Evolutionary conservation across 2,113 vertebrate genomes (phyloP).

Genomic region (Sylvilagus bachmani): DNA sequence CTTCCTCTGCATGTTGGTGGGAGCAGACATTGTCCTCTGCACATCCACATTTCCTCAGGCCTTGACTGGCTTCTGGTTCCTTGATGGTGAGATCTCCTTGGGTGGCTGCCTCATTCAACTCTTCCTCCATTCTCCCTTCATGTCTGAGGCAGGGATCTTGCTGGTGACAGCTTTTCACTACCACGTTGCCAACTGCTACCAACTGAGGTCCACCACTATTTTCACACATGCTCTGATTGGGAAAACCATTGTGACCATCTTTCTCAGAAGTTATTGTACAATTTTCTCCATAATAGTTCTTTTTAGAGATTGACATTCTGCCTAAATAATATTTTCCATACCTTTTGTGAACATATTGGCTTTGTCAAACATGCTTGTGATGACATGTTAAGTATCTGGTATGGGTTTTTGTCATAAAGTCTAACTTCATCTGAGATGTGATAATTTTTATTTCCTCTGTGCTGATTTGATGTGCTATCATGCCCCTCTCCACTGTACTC

Average conservation of each 20-base stretch:
- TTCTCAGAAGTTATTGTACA: slow-evolving; percentile 36
- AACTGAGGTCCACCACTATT: slow-evolving; percentile 48
- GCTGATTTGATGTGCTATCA: slow-evolving; percentile 60
- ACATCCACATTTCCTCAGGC: slow-evolving; percentile 10
- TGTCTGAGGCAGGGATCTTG: slow-evolving; percentile 72
- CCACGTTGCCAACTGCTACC: slow-evolving; percentile 63
- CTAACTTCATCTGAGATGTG: slow-evolving; percentile 27
- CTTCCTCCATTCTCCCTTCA: slow-evolving; percentile 59
- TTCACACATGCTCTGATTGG: background rate
- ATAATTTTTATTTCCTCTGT: slow-evolving; percentile 60
- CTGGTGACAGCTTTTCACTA: slow-evolving; percentile 76
- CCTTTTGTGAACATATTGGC: slow-evolving; percentile 45
- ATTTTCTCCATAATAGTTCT: slow-evolving; percentile 54
- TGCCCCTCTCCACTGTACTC: slow-evolving; percentile 41
- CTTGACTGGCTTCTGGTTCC: slow-evolving; percentile 70
- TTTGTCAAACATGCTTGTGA: slow-evolving; percentile 59
- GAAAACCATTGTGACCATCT: background rate
- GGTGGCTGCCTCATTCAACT: slow-evolving; percentile 71
- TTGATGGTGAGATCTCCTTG: slow-evolving; percentile 59
- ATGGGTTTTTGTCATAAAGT: slow-evolving; percentile 67
- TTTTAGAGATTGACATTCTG: slow-evolving; percentile 72
- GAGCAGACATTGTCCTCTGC: slow-evolving; percentile 39
- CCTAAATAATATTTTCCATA: slow-evolving; percentile 17
- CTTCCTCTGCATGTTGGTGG: slow-evolving; percentile 53
- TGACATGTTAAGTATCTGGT: slow-evolving; percentile 57